These are phyloP conservation scores for Petrosia ficiformis DNA, from an alignment of 37 sponge, comb jelly and placozoan genomes.

Conservation along the genomic window DNA sequence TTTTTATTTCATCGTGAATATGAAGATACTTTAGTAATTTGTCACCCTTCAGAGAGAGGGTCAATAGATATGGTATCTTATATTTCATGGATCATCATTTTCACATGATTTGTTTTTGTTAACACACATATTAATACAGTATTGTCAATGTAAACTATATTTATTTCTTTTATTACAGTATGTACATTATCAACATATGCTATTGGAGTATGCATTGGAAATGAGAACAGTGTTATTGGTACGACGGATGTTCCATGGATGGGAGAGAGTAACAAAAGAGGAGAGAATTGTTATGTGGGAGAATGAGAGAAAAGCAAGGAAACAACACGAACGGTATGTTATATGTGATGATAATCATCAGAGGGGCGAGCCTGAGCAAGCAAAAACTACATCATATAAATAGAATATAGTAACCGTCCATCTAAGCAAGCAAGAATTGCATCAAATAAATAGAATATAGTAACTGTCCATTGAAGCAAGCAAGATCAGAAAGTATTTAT, in stretches of 20 bases:
- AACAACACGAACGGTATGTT: background rate
- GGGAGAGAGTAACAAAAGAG: conserved; percentile 39
- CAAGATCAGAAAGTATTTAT: no score
- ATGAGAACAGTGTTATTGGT: background rate
- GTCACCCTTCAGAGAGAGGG: no score
- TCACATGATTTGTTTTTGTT: no score
- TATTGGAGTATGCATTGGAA: conserved; percentile 10
- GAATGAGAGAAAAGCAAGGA: conserved; percentile 44
- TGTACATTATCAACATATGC: background rate
- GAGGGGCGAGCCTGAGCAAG: background rate
- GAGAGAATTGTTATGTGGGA: conserved; percentile 47
- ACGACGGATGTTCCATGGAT: conserved; percentile 30
- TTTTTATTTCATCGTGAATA: no score
- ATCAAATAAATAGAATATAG: no score
- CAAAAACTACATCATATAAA: background rate
- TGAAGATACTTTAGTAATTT: no score
- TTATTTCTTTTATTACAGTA: conserved; percentile 19
- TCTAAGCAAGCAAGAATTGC: no score
- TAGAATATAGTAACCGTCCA: background rate
- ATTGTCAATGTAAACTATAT: no score
- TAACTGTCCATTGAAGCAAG: no score
- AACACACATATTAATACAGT: no score
- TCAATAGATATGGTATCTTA: no score
- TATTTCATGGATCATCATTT: no score
- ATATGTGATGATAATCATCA: background rate